phyloP scores from a whole-genome alignment of 2,888 invertebrate genomes.

The Netelia virgata region DNA sequence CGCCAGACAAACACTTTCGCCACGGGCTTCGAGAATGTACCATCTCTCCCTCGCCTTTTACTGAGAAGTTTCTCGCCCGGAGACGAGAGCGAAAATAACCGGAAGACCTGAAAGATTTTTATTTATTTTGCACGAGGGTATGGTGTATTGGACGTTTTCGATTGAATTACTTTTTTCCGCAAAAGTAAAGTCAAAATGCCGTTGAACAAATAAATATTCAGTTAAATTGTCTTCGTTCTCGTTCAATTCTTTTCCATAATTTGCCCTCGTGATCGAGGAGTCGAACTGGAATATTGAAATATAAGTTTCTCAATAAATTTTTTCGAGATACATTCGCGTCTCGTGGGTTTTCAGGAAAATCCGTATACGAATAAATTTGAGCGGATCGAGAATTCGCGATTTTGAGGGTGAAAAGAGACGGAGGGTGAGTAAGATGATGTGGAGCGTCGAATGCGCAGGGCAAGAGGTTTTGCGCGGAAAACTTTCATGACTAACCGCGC shows the following conservation, averaged over 20 bases:
- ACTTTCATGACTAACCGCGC: conserved; percentile 37
- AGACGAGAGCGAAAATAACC: conserved; percentile 46
- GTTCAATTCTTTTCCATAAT: background rate
- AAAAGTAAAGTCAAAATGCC: background rate
- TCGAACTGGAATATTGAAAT: background rate
- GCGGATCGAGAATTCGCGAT: conserved; percentile 10
- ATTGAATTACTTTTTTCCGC: background rate
- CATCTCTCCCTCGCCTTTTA: conserved; percentile 4
- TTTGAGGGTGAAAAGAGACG: background rate
- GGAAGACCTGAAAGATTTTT: conserved; percentile 29
- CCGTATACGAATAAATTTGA: conserved; percentile 24
- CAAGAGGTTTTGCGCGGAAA: conserved; percentile 16
- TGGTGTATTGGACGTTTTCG: background rate
- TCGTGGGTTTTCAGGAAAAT: background rate
- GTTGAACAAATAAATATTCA: too few species aligned
- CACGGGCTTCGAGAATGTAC: background rate
- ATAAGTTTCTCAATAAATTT: background rate
- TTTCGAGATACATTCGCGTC: conserved; percentile 7
- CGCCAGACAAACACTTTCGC: conserved; percentile 51
- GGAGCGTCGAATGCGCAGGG: conserved; percentile 16
- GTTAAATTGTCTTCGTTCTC: too few species aligned
- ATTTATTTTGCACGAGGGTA: conserved; percentile 17
- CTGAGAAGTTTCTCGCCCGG: conserved; percentile 17
- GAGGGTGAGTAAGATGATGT: background rate
- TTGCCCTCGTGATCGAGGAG: background rate